Evolutionary conservation across 1,140 invertebrate species (phyloP).

Genomic region (Ceratina australensis): DNA sequence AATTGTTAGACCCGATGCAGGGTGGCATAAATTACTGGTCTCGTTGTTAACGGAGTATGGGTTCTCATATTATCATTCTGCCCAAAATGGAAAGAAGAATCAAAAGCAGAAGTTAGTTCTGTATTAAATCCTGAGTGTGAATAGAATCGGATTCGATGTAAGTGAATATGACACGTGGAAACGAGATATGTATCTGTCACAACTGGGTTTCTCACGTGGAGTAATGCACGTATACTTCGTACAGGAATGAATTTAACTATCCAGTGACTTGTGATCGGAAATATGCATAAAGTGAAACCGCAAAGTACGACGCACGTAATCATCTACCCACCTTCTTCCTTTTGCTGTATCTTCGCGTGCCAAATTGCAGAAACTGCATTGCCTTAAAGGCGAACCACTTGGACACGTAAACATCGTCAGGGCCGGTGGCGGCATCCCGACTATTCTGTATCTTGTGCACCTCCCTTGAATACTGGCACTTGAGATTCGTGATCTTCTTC

Average conservation of each 20-base stretch:
- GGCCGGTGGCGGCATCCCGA: conserved; percentile 53
- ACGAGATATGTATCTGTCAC: not conserved
- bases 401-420: conserved; percentile 67
- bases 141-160: not conserved
- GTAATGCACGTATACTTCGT: no score
- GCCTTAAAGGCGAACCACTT: conserved; percentile 71
- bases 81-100: not conserved
- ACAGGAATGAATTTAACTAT: no score
- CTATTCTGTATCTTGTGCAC: conserved; percentile 76
- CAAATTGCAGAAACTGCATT: conserved; percentile 69
- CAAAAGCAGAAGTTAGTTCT: not conserved
- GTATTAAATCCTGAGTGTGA: not conserved
- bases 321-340: conserved; percentile 62
- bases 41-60: conserved; percentile 20
- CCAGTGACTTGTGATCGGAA: no score
- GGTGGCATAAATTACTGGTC: not conserved
- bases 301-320: not conserved
- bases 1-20: conserved; percentile 21
- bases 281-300: not conserved
- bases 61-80: not conserved
- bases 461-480: conserved; percentile 79
- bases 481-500: conserved; percentile 79
- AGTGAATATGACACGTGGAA: conserved; percentile 19
- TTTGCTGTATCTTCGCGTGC: conserved; percentile 64
- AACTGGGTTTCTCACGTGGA: conserved; percentile 20